A percentile compares a stretch with the other conserved stretches of the same genome.
Conservation (phyloP, 1,140 invertebrate species). For the Lutraria rhynchaena region DNA sequence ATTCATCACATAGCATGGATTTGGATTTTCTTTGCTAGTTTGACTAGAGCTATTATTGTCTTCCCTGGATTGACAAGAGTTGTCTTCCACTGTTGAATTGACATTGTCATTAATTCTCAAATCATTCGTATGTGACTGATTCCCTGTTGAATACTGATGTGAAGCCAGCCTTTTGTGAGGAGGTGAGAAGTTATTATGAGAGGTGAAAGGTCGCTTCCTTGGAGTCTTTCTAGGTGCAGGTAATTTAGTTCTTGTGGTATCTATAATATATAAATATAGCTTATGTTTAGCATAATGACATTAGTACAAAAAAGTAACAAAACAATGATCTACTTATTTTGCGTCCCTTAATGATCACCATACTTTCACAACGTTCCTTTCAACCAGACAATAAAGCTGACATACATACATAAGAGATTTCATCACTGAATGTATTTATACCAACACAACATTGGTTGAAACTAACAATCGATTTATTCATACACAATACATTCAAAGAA, state of each 20-base stretch:
- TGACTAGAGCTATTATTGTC: constrained; percentile 23
- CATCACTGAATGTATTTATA: too few relatives aligned
- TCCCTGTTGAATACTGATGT: constrained; percentile 11
- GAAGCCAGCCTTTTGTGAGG: constrained; percentile 8
- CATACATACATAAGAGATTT: too few relatives aligned
- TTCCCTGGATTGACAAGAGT: constrained; percentile 9
- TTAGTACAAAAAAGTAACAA: too few relatives aligned
- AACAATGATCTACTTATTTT: too few relatives aligned
- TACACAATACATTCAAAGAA: too few relatives aligned
- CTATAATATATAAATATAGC: constrained; percentile 5
- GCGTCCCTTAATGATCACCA: too few relatives aligned
- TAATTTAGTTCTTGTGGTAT: background rate
- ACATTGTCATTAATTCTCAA: too few relatives aligned
- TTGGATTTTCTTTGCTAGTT: background rate
- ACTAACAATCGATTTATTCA: too few relatives aligned
- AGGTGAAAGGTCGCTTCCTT: constrained; percentile 39
- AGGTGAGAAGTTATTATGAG: background rate
- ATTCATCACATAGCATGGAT: background rate
- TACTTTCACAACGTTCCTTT: too few relatives aligned
- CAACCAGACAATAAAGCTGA: too few relatives aligned
- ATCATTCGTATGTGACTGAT: background rate
- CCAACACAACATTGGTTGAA: too few relatives aligned
- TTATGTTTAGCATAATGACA: too few relatives aligned
- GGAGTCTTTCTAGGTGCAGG: constrained; percentile 22
- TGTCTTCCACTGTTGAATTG: constrained; percentile 6